phyloP scores from a whole-genome alignment of 2,797 vertebrate species.

The Zonotrichia albicollis region DNA sequence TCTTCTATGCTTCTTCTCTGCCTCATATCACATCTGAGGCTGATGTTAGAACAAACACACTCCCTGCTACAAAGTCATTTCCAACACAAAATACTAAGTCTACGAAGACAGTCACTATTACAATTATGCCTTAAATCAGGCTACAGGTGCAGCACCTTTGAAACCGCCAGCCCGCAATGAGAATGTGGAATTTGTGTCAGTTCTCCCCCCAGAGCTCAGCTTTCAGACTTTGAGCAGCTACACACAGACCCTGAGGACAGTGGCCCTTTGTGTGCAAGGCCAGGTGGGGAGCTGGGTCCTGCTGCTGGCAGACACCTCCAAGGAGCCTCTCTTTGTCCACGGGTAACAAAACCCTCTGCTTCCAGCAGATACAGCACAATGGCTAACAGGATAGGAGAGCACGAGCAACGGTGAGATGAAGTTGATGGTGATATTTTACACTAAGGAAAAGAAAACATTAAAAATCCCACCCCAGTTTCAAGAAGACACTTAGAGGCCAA shows the following conservation, averaged over 20 bases:
- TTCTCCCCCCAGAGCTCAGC: slow-evolving; percentile 43
- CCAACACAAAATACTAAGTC: not conserved
- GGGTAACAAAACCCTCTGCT: slow-evolving; percentile 55
- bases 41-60: not conserved
- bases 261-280: slow-evolving; percentile 60
- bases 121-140: not conserved
- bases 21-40: not conserved
- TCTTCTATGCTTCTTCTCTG: too few species aligned
- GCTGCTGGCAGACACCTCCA: slow-evolving; percentile 24
- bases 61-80: not conserved
- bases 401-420: not conserved
- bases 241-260: slow-evolving; percentile 55
- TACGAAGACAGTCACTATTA: not conserved
- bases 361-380: slow-evolving; percentile 25
- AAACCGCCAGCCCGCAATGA: not conserved
- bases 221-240: slow-evolving; percentile 46
- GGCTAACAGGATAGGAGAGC: not conserved
- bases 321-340: slow-evolving; percentile 57
- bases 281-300: slow-evolving; percentile 38
- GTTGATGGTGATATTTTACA: not conserved
- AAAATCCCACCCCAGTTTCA: accelerated
- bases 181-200: not conserved
- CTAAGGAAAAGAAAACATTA: not conserved
- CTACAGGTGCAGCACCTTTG: not conserved
- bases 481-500: not conserved